Percentiles rank a stretch among this genome's conserved stretches.
Evolutionary conservation across 35 echinoderm and acorn worm genomes (phyloP).

Genomic region (Apostichopus californicus): DNA sequence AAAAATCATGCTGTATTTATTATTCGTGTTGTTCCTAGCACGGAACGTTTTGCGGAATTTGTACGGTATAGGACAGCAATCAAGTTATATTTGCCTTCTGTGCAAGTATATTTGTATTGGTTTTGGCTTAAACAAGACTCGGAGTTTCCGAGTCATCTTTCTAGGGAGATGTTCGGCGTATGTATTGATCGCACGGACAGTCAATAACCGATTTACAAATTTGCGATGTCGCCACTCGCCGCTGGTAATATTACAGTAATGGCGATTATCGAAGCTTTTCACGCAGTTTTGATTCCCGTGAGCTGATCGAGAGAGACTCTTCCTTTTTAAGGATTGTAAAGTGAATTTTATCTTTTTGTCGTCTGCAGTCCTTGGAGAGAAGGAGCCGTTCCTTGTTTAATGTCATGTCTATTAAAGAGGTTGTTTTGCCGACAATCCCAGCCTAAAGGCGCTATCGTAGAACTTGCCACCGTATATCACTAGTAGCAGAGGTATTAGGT

Average conservation of each 20-base stretch:
- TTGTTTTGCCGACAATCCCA: neutral
- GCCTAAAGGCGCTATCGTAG: neutral
- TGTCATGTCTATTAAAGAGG: slow-evolving; percentile 14
- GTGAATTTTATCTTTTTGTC: neutral
- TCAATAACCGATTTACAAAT: slow-evolving; percentile 21
- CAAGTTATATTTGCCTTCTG: no score
- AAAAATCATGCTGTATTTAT: no score
- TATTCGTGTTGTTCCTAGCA: no score
- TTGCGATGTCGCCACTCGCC: slow-evolving; percentile 30
- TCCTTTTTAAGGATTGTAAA: neutral
- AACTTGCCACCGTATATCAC: no score
- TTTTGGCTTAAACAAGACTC: no score
- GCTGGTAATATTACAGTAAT: neutral
- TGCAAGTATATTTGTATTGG: no score
- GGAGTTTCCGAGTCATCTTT: neutral
- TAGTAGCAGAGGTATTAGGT: no score
- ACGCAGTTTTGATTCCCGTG: slow-evolving; percentile 12
- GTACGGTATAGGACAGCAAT: no score
- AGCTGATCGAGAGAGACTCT: slow-evolving; percentile 7
- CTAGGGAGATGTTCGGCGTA: neutral
- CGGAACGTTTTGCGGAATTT: no score
- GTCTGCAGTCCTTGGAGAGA: slow-evolving; percentile 4
- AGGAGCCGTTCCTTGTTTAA: neutral
- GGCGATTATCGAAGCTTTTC: slow-evolving; percentile 31
- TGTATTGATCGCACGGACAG: neutral